These are phyloP conservation scores for Muntiacus muntjak DNA, from an alignment of 2,113 vertebrate genomes.

Conservation along the genomic window DNA sequence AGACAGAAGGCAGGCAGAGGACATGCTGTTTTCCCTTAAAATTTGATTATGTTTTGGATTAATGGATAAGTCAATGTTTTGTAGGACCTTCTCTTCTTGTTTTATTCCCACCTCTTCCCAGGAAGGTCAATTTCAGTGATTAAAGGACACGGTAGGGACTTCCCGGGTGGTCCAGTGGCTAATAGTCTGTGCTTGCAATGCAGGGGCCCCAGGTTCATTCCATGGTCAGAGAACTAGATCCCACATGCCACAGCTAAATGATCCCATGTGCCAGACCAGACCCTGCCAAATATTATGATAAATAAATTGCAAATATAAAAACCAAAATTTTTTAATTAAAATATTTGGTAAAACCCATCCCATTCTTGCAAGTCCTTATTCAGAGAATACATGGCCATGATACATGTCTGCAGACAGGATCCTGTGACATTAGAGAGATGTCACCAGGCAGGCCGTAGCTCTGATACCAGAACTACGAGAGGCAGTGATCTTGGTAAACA, in stretches of 20 bases:
- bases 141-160: not conserved
- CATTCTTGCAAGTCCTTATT: not conserved
- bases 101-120: not conserved
- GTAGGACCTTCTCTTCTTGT: not conserved
- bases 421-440: not conserved
- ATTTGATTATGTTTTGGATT: not conserved
- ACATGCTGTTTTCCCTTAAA: not conserved
- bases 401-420: not conserved
- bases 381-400: not conserved
- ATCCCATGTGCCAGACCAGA: not conserved
- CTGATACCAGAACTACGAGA: not conserved
- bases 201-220: not conserved
- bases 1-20: not conserved
- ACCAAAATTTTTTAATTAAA: not conserved
- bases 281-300: not conserved
- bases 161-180: not conserved
- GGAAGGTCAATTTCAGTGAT: not conserved
- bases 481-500: not conserved
- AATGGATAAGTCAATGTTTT: not conserved
- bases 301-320: not conserved
- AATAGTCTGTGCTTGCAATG: not conserved
- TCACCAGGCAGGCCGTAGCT: not conserved
- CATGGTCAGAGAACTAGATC: not conserved
- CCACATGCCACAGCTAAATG: not conserved
- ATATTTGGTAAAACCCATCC: not conserved